Percentiles rank a stretch among this genome's conserved stretches.
Conservation (phyloP, 2,888 invertebrate genomes). For the Chrysolina americana region DNA sequence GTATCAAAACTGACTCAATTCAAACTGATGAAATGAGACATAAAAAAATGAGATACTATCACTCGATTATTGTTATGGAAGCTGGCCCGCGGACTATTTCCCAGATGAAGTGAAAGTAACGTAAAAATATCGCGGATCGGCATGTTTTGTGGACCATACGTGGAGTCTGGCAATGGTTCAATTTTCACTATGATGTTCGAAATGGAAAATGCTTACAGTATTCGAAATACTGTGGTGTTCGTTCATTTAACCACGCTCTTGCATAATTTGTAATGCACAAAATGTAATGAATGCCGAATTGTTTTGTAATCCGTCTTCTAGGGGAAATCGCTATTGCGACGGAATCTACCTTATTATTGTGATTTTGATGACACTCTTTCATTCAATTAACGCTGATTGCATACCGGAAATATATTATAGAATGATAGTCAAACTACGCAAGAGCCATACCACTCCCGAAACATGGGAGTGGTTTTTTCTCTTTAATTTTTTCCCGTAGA, state of each 20-base stretch:
- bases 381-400: neutral
- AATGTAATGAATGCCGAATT: conserved; percentile 5
- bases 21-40: no score
- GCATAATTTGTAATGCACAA: neutral
- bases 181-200: neutral
- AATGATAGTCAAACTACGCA: neutral
- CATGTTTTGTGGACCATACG: conserved; percentile 20
- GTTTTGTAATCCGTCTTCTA: conserved; percentile 11
- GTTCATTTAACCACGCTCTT: conserved; percentile 11
- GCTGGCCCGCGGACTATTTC: conserved; percentile 8
- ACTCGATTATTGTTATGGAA: no score
- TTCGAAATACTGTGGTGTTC: conserved; percentile 6
- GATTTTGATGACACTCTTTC: conserved; percentile 1
- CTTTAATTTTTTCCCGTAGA: no score
- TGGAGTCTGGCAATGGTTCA: conserved; percentile 7
- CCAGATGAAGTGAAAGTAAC: conserved; percentile 42
- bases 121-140: conserved; percentile 30
- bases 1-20: no score
- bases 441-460: neutral
- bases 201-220: conserved; percentile 2
- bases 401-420: conserved; percentile 3
- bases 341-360: neutral
- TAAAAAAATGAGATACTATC: no score
- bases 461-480: neutral
- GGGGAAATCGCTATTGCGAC: conserved; percentile 10